Base-by-base conservation (phyloP, 2,113 vertebrate species). In the Anseranas semipalmata region DNA sequence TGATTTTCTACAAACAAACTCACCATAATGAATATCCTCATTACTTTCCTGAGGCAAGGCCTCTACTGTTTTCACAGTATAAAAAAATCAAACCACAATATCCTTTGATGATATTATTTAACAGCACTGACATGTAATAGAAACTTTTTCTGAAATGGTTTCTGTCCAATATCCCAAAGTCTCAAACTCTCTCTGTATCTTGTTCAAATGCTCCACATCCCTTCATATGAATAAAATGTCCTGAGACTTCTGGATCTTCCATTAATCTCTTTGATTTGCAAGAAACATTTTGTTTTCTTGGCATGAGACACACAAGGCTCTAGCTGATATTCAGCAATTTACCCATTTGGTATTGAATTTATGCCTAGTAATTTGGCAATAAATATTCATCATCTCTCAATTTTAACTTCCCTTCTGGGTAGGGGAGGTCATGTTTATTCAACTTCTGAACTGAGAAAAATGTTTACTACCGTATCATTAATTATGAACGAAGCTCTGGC, bases 401-500 rank as follows among this genome's bases (percentile, higher is more conserved):
- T 95, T 97, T 82, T 83, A 90, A 46, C 90, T 95, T 97, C 77
- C 73, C 82, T 97, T 97, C 92, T 85, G 87, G 81, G 68, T 35
- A 30, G 62, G 62, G 62, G 41, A 65, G 80, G 87, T 96, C 95
- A 94, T 97, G 91, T 97, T 97, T 97, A 95, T 95, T 97, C 95
- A 94, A 62, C 89, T 98, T 94, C 90, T 91, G 56, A 97, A 90
- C 75, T 94, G 92, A 97, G 66, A 95, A 97, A 96, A 96, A 81
- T 41, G 56, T 95, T 95, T 97, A 79, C 70, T 60, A 75, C 35
- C 6, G 0, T 97, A 97, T 94, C 94, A 95, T 95, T 96, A 97
- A 97, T 97, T 96, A 97, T 96, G 93, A 98, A 95, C 77, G 96
- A 97, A 97, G 59, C 82, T 95, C 77, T 85, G 88, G 73, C 80